A percentile compares a stretch with the other conserved stretches of the same genome.
phyloP scores from a whole-genome alignment of 2,888 invertebrate species.

The Eilema sororculum region DNA sequence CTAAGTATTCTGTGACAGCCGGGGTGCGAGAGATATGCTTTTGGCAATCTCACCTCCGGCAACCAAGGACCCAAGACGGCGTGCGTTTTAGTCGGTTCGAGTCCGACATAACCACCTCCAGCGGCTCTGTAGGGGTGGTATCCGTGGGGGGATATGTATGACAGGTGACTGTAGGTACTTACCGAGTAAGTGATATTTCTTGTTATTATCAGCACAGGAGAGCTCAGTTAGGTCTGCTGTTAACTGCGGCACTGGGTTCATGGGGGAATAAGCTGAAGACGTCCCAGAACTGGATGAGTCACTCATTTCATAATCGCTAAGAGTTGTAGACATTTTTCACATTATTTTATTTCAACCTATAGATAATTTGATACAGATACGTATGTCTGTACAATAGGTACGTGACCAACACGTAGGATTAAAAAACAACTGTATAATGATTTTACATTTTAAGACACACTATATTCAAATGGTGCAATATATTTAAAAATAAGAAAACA shows the following conservation, averaged over 20 bases:
- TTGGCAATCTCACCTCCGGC: too few species aligned
- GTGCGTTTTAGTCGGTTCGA: too few species aligned
- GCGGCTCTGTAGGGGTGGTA: too few species aligned
- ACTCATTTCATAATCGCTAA: conserved; percentile 73
- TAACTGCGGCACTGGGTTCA: conserved; percentile 75
- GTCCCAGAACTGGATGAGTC: conserved; percentile 68
- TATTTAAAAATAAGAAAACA: too few species aligned
- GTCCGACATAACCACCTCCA: too few species aligned
- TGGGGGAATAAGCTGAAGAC: conserved; percentile 70
- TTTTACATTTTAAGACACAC: background rate
- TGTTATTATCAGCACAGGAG: conserved; percentile 60
- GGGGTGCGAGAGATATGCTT: too few species aligned
- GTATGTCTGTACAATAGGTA: background rate
- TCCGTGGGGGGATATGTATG: too few species aligned
- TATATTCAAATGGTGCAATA: background rate
- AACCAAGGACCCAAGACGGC: too few species aligned
- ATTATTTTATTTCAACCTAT: background rate
- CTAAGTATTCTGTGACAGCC: too few species aligned
- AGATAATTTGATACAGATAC: background rate
- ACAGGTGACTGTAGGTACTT: conserved; percentile 37
- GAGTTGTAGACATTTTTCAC: conserved; percentile 53
- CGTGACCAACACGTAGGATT: background rate
- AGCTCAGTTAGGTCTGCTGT: conserved; percentile 69
- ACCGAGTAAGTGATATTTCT: conserved; percentile 46
- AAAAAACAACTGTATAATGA: background rate